Evolutionary conservation across 2,113 vertebrate species (phyloP), one percentile per base, ranked within the genome.

Genomic region (Grammatotria lemairii): DNA sequence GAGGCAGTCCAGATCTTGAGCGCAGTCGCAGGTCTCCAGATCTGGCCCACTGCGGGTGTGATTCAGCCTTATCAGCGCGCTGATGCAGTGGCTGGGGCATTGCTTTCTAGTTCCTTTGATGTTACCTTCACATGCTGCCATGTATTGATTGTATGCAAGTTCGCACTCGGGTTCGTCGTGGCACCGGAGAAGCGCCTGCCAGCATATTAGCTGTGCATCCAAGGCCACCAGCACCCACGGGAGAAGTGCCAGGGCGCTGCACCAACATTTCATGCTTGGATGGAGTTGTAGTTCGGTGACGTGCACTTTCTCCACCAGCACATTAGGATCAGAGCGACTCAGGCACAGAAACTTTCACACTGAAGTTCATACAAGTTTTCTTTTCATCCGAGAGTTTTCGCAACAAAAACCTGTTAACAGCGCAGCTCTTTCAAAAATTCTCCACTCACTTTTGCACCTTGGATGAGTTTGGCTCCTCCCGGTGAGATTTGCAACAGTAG

Each of bases 1-100:
- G 11, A 91, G 51, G 88, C 97, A 97, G 70, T 95, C 93, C 28
- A 4, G 5, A 82, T 97, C 97, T 60, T 65, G 87, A 1, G 91
- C 95, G 84, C 97, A 97, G 87, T 97, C 96, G 82, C 97, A 97
- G 31, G 75, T 96, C 94, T 97, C 97, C 93, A 97, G 91, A 31
- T 93, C 94, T 0, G 96, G 95, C 35, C 97, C 97, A 57, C 60
- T 92, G 49, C 91, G 89, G 28, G 96, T 97, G 92, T 95, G 94
- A 45, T 97, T 97, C 9, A 97, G 95, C 6, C 96, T 55, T 35
- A 96, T 95, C 4, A 97, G 92, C 4, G 97, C 96, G 68, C 94
- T 95, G 87, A 97, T 95, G 88, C 97, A 97, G 93, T 97, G 97
- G 89, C 97, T 97, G 4, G 97, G 97, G 35, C 97, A 97, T 42